Conservation (phyloP, 2,797 vertebrate genomes). For the Chelidonichthys spinosus region DNA sequence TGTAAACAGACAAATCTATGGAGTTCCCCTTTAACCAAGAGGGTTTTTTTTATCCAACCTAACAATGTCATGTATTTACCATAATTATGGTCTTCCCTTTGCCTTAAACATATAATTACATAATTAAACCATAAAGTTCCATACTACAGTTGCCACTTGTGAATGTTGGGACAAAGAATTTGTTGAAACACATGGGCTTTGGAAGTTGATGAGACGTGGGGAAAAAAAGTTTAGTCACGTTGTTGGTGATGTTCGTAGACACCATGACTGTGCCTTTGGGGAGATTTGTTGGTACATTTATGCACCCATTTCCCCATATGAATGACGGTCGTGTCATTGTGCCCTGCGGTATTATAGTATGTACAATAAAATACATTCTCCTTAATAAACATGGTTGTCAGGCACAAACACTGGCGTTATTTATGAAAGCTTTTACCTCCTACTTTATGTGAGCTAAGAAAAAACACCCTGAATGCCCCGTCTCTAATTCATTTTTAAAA, state of each 20-base stretch:
- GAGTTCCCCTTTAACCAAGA: background rate
- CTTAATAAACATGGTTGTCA: background rate
- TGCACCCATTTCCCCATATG: conserved; percentile 23
- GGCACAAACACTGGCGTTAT: background rate
- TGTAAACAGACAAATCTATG: background rate
- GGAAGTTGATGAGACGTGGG: background rate
- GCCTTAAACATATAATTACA: background rate
- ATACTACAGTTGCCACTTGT: background rate
- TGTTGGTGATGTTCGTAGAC: conserved; percentile 7
- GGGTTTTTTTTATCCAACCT: background rate
- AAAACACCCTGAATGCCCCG: background rate
- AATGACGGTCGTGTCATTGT: background rate
- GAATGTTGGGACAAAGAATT: background rate
- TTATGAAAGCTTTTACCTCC: conserved; percentile 3
- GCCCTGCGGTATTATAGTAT: background rate
- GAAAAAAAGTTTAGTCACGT: background rate
- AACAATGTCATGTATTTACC: background rate
- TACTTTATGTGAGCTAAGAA: conserved; percentile 15
- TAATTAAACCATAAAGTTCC: conserved; percentile 7
- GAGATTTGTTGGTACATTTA: conserved; percentile 4
- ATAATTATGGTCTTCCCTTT: background rate
- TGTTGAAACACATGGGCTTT: background rate
- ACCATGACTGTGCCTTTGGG: background rate
- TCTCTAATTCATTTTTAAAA: conserved; percentile 21
- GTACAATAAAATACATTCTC: conserved; percentile 17